Evolutionary conservation across 2,113 vertebrate genomes (phyloP).

Genomic region (Leucoraja erinaceus): DNA sequence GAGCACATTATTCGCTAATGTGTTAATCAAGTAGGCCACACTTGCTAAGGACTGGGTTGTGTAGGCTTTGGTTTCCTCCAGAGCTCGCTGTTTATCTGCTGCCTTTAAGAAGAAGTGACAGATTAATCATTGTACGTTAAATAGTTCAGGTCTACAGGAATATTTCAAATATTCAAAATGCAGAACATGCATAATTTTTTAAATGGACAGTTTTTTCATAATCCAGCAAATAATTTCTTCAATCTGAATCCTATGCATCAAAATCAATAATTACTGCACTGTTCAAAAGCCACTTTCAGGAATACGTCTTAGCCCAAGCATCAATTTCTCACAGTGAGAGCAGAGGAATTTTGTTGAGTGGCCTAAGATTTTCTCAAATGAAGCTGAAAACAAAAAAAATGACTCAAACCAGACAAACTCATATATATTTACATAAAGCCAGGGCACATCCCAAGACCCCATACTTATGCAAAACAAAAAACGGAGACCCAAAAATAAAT

Average conservation of each 20-base stretch:
- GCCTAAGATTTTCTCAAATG: background rate
- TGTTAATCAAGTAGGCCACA: conserved; percentile 97
- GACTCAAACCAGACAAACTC: background rate
- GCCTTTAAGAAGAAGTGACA: conserved; percentile 59
- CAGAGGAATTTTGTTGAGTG: background rate
- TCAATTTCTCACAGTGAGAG: background rate
- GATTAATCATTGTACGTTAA: conserved; percentile 9
- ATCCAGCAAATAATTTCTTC: background rate
- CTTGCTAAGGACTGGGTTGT: conserved; percentile 96
- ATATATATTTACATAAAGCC: background rate
- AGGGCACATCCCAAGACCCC: background rate
- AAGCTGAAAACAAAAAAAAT: background rate
- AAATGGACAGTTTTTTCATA: background rate
- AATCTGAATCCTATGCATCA: background rate
- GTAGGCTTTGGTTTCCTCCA: conserved; percentile 99
- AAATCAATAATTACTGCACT: background rate
- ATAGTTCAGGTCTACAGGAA: background rate
- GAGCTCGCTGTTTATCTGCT: conserved; percentile 87
- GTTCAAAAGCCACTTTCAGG: background rate
- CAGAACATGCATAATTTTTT: no score
- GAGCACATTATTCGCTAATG: conserved; percentile 97
- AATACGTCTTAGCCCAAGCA: background rate
- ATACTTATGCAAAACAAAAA: background rate
- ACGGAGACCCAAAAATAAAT: background rate
- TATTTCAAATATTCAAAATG: background rate